phyloP scores from a whole-genome alignment of 2,113 vertebrate species.

The Atractosteus spatula region DNA sequence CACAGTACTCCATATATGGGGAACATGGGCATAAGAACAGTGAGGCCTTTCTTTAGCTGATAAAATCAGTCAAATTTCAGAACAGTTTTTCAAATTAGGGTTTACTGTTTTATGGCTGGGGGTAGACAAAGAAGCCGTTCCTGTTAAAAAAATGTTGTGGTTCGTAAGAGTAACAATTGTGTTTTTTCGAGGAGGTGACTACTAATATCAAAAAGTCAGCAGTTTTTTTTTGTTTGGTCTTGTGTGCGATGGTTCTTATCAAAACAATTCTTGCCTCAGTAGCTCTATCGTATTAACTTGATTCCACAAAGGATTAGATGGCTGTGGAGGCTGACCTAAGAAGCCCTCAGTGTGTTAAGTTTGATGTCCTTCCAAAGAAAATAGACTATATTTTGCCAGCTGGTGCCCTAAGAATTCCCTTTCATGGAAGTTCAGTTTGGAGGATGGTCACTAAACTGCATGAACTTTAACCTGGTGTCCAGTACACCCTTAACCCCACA shows the following conservation, averaged over 20 bases:
- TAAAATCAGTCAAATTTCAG: slow-evolving; percentile 19
- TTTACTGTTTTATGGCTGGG: slow-evolving; percentile 1
- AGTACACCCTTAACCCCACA: too few species aligned
- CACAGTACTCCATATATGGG: not conserved
- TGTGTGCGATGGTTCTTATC: not conserved
- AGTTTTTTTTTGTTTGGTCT: not conserved
- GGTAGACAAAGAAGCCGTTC: not conserved
- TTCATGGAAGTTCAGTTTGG: not conserved
- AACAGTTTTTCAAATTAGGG: slow-evolving; percentile 1
- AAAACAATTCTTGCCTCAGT: not conserved
- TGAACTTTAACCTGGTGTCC: not conserved
- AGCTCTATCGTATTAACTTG: not conserved
- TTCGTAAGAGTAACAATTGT: not conserved
- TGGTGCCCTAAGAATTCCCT: not conserved
- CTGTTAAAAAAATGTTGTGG: not conserved
- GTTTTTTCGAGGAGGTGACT: not conserved
- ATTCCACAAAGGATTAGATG: not conserved
- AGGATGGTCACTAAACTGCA: not conserved
- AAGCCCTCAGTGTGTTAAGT: not conserved
- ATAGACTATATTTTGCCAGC: not conserved
- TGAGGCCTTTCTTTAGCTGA: slow-evolving; percentile 21
- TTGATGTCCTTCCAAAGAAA: not conserved
- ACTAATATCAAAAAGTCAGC: not conserved
- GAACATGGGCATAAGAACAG: slow-evolving; percentile 1
- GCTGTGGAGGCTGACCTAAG: not conserved